phyloP scores from a whole-genome alignment of 2,888 invertebrate species.

The Leptinotarsa tumamoca region DNA sequence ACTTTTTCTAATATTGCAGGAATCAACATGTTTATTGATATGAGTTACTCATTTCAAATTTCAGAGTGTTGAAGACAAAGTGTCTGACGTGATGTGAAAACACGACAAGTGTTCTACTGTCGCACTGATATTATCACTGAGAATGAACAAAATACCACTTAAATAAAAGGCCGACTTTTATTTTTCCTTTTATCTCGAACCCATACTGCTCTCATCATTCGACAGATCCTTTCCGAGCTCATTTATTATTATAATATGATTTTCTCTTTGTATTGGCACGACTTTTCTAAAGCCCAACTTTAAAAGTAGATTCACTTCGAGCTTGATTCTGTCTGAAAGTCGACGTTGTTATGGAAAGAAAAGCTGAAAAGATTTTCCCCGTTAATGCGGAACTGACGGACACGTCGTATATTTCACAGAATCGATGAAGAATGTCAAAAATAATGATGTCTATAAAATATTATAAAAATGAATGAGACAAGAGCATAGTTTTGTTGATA shows the following conservation, averaged over 20 bases:
- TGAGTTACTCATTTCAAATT: not conserved
- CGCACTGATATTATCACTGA: not conserved
- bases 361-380: conserved; percentile 24
- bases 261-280: conserved; percentile 24
- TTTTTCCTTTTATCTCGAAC: conserved; percentile 9
- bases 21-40: not conserved
- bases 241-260: conserved; percentile 37
- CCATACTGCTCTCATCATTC: not conserved
- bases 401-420: conserved; percentile 25
- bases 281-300: conserved; percentile 31
- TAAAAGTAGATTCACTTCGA: conserved; percentile 33
- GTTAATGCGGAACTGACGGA: conserved; percentile 28
- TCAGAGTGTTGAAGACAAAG: not conserved
- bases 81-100: not conserved
- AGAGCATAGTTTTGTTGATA: not conserved
- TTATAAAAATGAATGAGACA: conserved; percentile 28
- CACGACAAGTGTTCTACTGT: not conserved
- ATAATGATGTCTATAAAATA: conserved; percentile 34
- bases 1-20: no score
- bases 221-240: conserved; percentile 1
- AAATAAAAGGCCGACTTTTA: not conserved
- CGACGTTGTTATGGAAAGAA: conserved; percentile 25
- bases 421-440: conserved; percentile 33
- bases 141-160: not conserved
- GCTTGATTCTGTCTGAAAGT: conserved; percentile 16